Conservation (phyloP, 2,113 vertebrate species). For the Urocitellus parryii region DNA sequence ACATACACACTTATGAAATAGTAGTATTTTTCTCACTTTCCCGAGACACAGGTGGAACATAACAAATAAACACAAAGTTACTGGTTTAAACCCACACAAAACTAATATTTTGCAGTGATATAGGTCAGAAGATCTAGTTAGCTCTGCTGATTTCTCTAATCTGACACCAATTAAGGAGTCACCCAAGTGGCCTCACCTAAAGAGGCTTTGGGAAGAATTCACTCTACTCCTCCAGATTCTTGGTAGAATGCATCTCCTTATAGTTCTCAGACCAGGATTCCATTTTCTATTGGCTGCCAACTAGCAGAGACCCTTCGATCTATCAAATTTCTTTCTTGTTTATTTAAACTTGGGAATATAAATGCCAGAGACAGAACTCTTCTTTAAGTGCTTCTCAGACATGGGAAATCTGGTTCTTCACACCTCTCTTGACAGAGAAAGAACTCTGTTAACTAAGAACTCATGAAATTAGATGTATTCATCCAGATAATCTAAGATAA, state of each 20-base stretch:
- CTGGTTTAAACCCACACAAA: neutral
- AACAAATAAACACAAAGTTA: neutral
- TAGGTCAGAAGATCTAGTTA: neutral
- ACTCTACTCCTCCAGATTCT: neutral
- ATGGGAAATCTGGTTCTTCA: too few relatives aligned
- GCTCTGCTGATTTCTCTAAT: neutral
- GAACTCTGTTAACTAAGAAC: neutral
- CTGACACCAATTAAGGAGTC: neutral
- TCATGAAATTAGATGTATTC: neutral
- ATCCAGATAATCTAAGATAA: neutral
- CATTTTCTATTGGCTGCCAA: neutral
- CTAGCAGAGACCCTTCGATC: neutral
- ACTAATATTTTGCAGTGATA: neutral
- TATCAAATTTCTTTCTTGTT: neutral
- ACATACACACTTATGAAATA: neutral
- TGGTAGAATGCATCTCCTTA: neutral
- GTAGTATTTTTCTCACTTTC: neutral
- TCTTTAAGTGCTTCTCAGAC: neutral
- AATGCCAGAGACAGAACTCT: neutral
- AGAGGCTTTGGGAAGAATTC: neutral
- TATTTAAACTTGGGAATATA: fast-evolving
- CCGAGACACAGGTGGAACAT: too few relatives aligned
- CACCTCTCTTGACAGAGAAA: neutral
- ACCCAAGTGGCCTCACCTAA: neutral
- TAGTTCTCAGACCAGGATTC: neutral